These are phyloP conservation scores for Chelonia mydas DNA, from an alignment of 2,797 vertebrate species.

Conservation along the genomic window DNA sequence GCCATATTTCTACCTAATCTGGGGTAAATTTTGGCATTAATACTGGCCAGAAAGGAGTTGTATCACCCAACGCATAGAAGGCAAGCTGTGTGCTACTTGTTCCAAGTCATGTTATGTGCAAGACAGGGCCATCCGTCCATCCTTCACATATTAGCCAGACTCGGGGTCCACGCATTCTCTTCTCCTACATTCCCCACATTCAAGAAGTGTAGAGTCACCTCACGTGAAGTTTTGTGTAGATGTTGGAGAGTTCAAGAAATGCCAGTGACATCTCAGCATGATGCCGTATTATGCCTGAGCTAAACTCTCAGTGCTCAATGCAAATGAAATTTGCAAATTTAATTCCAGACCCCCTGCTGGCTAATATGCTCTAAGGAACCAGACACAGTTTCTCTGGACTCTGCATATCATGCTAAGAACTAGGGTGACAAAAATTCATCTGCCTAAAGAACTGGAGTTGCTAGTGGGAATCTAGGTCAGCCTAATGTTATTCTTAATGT, in stretches of 20 bases:
- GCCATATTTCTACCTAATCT: accelerated
- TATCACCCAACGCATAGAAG: neutral
- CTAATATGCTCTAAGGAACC: neutral
- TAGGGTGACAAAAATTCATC: neutral
- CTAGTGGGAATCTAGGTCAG: neutral
- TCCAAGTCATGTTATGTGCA: accelerated
- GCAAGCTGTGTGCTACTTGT: neutral
- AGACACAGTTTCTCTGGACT: neutral
- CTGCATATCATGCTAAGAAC: neutral
- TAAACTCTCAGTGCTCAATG: neutral
- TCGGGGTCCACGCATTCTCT: neutral
- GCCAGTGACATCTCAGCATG: neutral
- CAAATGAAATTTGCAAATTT: constrained; percentile 22
- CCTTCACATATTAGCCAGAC: accelerated
- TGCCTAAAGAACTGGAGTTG: constrained; percentile 4
- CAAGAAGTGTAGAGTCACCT: neutral
- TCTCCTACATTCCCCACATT: neutral
- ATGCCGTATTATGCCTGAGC: neutral
- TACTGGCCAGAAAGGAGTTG: neutral
- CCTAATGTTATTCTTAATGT: too few relatives aligned
- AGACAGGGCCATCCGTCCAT: accelerated
- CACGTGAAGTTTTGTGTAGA: neutral
- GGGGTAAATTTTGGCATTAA: accelerated
- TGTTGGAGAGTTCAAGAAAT: neutral
- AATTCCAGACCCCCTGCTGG: neutral